These are phyloP conservation scores for Triplophysa rosa DNA, from an alignment of 2,113 vertebrate genomes.

Conservation along the genomic window DNA sequence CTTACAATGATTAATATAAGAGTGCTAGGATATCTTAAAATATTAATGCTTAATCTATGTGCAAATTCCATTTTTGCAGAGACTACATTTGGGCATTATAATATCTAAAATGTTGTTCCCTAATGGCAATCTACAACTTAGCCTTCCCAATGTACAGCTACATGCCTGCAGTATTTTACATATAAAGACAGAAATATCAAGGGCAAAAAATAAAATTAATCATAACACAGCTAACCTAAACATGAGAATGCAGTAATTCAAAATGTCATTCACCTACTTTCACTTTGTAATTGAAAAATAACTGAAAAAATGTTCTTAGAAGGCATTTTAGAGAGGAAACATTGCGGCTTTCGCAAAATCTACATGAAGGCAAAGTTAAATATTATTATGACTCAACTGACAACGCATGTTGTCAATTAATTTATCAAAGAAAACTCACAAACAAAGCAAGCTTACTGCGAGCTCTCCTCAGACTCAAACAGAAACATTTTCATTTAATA, in stretches of 20 bases:
- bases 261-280: constrained; percentile 1
- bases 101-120: constrained; percentile 13
- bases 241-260: neutral
- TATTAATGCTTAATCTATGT: constrained; percentile 57
- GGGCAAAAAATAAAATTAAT: neutral
- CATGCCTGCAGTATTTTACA: constrained; percentile 23
- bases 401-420: neutral
- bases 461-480: neutral
- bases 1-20: constrained; percentile 18
- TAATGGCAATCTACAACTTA: constrained; percentile 44
- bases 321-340: neutral
- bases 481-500: neutral
- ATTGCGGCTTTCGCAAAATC: neutral
- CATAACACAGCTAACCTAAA: constrained; percentile 18
- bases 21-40: constrained; percentile 23
- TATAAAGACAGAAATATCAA: constrained; percentile 17
- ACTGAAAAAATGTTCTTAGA: neutral
- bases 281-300: neutral
- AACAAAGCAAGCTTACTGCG: neutral
- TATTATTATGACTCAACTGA: neutral
- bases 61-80: constrained; percentile 43
- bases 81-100: constrained; percentile 8
- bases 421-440: neutral
- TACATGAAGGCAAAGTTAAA: constrained; percentile 24
- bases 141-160: constrained; percentile 13